Percentiles rank a stretch among this genome's conserved stretches.
Evolutionary conservation across 2,113 vertebrate genomes (phyloP).

Genomic region (Jacana jacana): DNA sequence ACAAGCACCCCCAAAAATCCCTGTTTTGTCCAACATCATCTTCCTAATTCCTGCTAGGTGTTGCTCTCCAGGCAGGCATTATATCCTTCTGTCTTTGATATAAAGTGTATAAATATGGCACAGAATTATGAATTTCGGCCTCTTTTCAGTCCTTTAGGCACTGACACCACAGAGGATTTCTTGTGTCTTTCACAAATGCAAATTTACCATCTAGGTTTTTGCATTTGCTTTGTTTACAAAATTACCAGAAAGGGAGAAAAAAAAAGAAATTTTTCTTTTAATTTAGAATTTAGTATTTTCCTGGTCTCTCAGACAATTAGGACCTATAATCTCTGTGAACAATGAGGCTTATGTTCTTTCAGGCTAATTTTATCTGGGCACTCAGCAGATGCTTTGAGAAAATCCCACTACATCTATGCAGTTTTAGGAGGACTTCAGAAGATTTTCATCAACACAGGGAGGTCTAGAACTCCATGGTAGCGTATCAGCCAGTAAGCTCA

Average conservation of each 20-base stretch:
- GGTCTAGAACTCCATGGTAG: background rate
- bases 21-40: background rate
- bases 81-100: background rate
- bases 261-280: background rate
- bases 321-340: background rate
- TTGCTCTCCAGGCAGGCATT: background rate
- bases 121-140: background rate
- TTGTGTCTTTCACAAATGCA: background rate
- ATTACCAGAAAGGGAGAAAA: too few species aligned
- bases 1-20: background rate
- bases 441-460: background rate
- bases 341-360: background rate
- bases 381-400: background rate
- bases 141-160: background rate
- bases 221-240: background rate
- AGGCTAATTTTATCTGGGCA: background rate
- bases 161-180: background rate
- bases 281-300: background rate
- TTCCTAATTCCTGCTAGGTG: background rate
- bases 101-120: background rate
- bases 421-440: background rate
- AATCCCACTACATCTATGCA: background rate
- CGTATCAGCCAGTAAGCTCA: background rate
- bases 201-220: background rate
- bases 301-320: accelerated